Evolutionary conservation across 2,113 vertebrate genomes (phyloP).

Genomic region (Cichladusa arquata): DNA sequence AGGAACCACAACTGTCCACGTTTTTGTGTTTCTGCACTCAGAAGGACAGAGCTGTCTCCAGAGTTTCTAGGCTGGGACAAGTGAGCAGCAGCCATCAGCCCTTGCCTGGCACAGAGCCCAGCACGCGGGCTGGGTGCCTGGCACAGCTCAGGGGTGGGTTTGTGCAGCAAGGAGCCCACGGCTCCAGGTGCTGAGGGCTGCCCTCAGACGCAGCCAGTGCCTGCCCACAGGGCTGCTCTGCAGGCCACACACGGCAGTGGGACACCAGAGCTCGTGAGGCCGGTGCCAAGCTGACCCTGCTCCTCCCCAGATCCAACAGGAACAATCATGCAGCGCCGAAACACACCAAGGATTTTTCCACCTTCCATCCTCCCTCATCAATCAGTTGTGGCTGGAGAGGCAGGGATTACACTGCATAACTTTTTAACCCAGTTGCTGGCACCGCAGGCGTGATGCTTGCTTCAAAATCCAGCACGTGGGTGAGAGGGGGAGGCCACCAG

Average conservation of each 20-base stretch:
- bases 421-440: conserved; percentile 19
- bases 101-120: neutral
- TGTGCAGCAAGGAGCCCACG: neutral
- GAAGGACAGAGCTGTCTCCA: neutral
- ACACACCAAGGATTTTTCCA: neutral
- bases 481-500: neutral
- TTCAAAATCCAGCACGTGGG: accelerated
- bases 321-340: accelerated
- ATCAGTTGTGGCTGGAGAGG: neutral
- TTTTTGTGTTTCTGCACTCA: neutral
- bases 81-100: neutral
- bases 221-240: neutral
- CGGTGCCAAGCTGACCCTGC: neutral
- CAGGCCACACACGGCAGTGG: accelerated
- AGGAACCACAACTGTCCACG: accelerated
- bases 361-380: neutral
- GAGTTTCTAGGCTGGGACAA: neutral
- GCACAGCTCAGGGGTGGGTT: neutral
- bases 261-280: accelerated
- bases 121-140: accelerated
- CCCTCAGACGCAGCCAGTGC: neutral
- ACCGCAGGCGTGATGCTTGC: neutral
- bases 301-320: neutral
- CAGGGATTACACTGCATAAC: neutral
- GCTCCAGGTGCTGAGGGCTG: accelerated